Evolutionary conservation across 2,888 invertebrate genomes (phyloP).

Genomic region (Agriopis aurantiaria): DNA sequence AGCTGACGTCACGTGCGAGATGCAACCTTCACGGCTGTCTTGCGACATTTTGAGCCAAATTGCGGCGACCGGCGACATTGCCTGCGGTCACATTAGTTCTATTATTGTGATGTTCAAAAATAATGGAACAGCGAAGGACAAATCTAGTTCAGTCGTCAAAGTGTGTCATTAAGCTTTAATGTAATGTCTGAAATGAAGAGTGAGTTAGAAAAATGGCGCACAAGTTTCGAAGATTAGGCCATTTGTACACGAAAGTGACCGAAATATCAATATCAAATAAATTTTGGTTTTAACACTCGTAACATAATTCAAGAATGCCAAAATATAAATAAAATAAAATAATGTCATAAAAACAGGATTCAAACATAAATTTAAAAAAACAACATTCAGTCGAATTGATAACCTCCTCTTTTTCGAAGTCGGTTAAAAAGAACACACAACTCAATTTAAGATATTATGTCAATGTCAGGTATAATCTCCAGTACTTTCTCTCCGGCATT

Average conservation of each 20-base stretch:
- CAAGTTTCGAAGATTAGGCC: neutral
- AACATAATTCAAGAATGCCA: no score
- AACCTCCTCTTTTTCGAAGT: no score
- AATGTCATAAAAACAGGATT: no score
- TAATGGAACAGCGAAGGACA: constrained; percentile 40
- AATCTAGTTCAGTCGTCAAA: constrained; percentile 49
- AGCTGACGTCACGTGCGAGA: constrained; percentile 75
- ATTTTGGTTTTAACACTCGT: no score
- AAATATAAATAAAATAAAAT: no score
- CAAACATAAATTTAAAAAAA: no score
- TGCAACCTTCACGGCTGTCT: constrained; percentile 78
- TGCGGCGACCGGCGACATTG: constrained; percentile 63
- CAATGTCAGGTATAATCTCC: no score
- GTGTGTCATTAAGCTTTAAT: constrained; percentile 36
- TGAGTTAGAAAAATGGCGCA: neutral
- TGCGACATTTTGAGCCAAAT: constrained; percentile 62
- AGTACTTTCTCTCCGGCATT: no score
- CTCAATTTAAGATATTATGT: no score
- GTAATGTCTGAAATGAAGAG: constrained; percentile 17
- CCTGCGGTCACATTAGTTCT: constrained; percentile 61
- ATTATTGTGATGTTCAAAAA: constrained; percentile 47
- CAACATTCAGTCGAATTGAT: no score
- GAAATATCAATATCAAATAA: neutral
- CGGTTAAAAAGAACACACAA: no score
- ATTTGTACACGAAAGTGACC: neutral